Conservation (phyloP, 2,797 vertebrate species). For the Pogoniulus pusillus region DNA sequence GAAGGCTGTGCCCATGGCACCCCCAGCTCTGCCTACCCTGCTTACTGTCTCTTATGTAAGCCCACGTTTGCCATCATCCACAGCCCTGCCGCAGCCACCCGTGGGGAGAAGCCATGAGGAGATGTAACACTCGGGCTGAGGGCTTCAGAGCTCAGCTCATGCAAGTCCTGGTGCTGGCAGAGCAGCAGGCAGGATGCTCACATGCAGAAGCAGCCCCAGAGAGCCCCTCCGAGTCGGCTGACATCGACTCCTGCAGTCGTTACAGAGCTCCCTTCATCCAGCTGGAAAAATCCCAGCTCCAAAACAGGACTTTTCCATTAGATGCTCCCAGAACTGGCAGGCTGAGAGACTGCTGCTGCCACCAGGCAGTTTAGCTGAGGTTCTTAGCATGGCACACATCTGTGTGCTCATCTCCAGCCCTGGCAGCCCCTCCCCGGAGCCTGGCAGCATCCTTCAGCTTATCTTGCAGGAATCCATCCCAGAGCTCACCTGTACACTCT, state of each 20-base stretch:
- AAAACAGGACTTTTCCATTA: neutral
- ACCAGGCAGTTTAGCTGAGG: rapidly evolving
- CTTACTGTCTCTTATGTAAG: neutral
- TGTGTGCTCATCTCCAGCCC: rapidly evolving
- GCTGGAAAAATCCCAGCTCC: neutral
- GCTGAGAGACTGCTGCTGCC: neutral
- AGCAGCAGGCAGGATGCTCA: neutral
- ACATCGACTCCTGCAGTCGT: neutral
- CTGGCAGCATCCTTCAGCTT: neutral
- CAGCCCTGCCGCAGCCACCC: neutral
- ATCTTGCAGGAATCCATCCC: neutral
- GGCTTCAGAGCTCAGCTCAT: neutral
- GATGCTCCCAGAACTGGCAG: neutral
- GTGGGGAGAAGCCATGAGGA: neutral
- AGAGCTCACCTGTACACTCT: conserved; percentile 88
- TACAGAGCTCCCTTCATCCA: neutral
- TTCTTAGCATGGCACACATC: neutral
- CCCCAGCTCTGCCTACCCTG: neutral
- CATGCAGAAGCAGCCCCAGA: rapidly evolving
- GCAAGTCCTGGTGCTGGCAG: rapidly evolving
- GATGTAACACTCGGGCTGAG: rapidly evolving
- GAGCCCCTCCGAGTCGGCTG: neutral
- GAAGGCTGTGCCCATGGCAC: neutral
- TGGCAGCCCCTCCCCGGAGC: neutral
- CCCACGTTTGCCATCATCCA: rapidly evolving